phyloP scores from a whole-genome alignment of 1,140 invertebrate genomes.

The Panonychus citri region DNA sequence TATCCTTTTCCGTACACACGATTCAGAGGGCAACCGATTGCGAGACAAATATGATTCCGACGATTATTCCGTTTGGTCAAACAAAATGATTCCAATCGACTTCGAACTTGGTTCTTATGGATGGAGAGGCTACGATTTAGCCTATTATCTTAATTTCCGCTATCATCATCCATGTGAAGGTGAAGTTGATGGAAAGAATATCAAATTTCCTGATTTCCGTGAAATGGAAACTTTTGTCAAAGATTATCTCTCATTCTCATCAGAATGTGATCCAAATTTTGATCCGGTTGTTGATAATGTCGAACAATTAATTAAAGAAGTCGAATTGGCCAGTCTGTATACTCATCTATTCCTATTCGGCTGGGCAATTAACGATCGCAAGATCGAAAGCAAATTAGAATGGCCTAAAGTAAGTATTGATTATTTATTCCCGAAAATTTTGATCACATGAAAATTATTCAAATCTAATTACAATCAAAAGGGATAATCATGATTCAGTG shows the following conservation, averaged over 20 bases:
- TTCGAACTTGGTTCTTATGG: background rate
- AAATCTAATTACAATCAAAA: no score
- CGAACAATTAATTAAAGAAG: background rate
- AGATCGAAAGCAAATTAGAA: background rate
- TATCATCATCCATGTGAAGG: background rate
- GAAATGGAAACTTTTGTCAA: background rate
- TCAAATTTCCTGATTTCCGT: background rate
- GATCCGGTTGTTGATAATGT: background rate
- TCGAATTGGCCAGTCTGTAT: background rate
- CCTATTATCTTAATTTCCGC: background rate
- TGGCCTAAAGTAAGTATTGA: no score
- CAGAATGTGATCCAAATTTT: background rate
- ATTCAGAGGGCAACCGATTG: background rate
- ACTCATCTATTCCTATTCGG: background rate
- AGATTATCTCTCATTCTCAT: background rate
- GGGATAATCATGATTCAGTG: no score
- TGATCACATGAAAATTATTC: no score
- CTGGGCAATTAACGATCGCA: background rate
- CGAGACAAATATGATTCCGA: no score
- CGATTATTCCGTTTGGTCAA: background rate
- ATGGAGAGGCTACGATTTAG: background rate
- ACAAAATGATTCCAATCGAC: background rate
- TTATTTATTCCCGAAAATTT: no score
- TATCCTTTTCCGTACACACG: background rate
- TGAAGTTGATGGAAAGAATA: background rate